phyloP scores from a whole-genome alignment of 1,140 invertebrate genomes.

The Megathymus violae region DNA sequence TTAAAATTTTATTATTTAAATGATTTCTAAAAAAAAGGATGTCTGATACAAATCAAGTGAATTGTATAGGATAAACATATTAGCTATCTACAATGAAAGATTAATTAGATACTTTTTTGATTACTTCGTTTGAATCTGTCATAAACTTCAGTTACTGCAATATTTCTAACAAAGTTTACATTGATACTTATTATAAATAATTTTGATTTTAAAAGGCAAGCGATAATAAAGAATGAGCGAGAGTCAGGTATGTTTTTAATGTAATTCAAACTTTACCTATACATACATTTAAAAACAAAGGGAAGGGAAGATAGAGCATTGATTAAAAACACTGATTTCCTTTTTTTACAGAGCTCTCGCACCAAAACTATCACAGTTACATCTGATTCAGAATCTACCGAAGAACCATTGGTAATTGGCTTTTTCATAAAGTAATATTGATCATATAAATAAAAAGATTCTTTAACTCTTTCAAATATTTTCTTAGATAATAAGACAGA shows the following conservation, averaged over 20 bases:
- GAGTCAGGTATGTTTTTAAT: slow-evolving; percentile 44
- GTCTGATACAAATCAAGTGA: too few species aligned
- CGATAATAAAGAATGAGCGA: slow-evolving; percentile 50
- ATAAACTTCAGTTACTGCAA: slow-evolving; percentile 1
- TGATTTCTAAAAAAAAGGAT: too few species aligned
- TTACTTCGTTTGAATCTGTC: slow-evolving; percentile 4
- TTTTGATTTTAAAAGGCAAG: slow-evolving; percentile 13
- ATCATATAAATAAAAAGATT: too few species aligned
- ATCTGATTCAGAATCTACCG: slow-evolving; percentile 51
- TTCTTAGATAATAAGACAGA: too few species aligned
- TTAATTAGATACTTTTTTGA: too few species aligned
- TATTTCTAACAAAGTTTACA: slow-evolving; percentile 8
- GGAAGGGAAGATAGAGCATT: too few species aligned
- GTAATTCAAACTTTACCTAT: background rate
- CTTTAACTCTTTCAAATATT: too few species aligned
- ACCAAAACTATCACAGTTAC: slow-evolving; percentile 54
- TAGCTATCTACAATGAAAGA: too few species aligned
- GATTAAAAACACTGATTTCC: too few species aligned
- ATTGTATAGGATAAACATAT: too few species aligned
- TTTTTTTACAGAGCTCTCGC: slow-evolving; percentile 53
- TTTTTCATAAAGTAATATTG: slow-evolving; percentile 9
- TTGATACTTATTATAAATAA: slow-evolving; percentile 3
- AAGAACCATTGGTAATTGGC: slow-evolving; percentile 53
- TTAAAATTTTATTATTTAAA: too few species aligned
- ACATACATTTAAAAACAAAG: too few species aligned